Base-by-base conservation (phyloP, 2,797 vertebrate species). In the Phalanger gymnotis region DNA sequence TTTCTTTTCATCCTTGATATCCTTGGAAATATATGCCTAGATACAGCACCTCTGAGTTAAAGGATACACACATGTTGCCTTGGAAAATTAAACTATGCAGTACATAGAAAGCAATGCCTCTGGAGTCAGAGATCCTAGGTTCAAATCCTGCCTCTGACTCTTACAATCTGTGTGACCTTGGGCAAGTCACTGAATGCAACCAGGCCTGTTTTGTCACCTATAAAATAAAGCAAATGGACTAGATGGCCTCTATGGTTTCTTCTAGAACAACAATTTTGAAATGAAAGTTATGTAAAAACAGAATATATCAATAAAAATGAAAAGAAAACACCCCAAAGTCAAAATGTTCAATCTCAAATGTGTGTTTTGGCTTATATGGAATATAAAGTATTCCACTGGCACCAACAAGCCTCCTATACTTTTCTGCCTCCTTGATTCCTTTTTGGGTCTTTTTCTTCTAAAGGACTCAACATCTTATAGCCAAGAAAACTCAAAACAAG, bases 401-500 rank as follows among this genome's bases (percentile, higher is more conserved):
- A 27, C 52, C 53, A 93, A 90, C 57, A 96, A 93, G 87, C 4
- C 53, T 51, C 25, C 47, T 91, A 28, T 81, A 9, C 61, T 22
- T 12, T 56, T 95, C n/a, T 93, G 27, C 28, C 54, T 53, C 89
- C 73, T 87, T 93, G 91, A 96, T 92, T 94, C 90, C 40, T 90
- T 54, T 73, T 56, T 54, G 5, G 54, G 66, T 52, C 73, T 56
- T 94, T 95, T 91, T 94, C 55, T 27, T 28, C 40, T 87, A 47
- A 87, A 87, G 2, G 9, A 87, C 73, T 87, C 25, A 87, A 28
- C 73, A 97, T 93, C 55, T 13, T 56, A 16, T 57, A 55, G 95
- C 54, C 95, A 94, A 53, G 53, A 55, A 92, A 55, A 91, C 95
- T 95, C 94, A 87, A 53, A 96, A 94, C 90, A 95, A 93, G 94